Base-by-base conservation (phyloP, 2,113 vertebrate genomes). In the Trachemys scripta region DNA sequence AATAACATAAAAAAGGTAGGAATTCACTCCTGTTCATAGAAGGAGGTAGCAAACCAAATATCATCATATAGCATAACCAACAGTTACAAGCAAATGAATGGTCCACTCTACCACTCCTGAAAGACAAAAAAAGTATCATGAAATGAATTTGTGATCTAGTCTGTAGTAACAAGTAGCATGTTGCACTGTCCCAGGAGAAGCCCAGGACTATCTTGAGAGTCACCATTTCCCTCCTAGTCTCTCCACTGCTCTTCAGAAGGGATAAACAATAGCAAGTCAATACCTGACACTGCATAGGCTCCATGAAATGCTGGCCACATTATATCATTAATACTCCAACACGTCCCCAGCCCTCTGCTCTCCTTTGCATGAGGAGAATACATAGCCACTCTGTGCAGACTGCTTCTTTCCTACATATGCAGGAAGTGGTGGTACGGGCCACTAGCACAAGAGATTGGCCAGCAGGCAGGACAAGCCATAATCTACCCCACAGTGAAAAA, bases 181-280 rank as follows among this genome's bases (percentile, higher is more conserved):
- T 50, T 94, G 88, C 29, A 79, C 50, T 65, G 6, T 20, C 38
- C 57, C 27, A 59, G 35, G 25, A 72, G 59, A 84, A 84, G 59
- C 5, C n/a, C 72, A 5, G 3, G 20, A 51, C 0, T 0, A 9
- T 69, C n/a, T 75, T 81, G 72, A 10, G 2, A 45, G 22, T 25
- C 19, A 45, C 38, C 10, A 79, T n/a, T 11, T 85, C 31, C 0
- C 0, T 90, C 11, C 84, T 47, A 81, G 3, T 6, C 19, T 91
- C 5, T 53, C 79, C 27, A 47, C 50, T 19, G 86, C 84, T 84
- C 2, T 50, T 7, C 24, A 59, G 57, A 92, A 85, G 17, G 6
- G 10, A 11, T 62, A 89, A 79, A 29, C n/a, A 53, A 6, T 51
- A 11, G n/a, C 2, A 79, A 11, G 45, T 4, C n/a, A 90, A 90